Conservation (phyloP, 2,113 vertebrate genomes). For the Chloebia gouldiae region DNA sequence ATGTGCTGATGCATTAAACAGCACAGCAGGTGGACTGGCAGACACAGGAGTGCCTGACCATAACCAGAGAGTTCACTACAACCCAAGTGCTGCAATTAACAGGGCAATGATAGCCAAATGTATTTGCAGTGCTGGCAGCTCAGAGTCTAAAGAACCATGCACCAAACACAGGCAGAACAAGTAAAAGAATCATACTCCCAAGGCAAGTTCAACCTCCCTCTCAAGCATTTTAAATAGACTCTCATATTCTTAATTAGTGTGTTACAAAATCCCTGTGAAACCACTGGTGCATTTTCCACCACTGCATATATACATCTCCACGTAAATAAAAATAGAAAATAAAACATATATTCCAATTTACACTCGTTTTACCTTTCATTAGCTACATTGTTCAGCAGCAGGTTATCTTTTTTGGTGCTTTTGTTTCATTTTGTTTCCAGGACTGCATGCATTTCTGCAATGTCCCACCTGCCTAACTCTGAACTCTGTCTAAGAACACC, state of each 20-base stretch:
- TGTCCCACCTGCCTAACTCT: neutral
- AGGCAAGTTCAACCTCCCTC: neutral
- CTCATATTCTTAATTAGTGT: neutral
- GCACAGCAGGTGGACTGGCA: slow-evolving; percentile 37
- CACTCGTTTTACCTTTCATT: neutral
- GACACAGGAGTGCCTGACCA: neutral
- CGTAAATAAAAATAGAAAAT: neutral
- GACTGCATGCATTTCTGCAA: neutral
- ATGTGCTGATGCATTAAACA: slow-evolving; percentile 50
- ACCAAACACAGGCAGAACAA: neutral
- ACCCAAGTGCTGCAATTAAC: neutral
- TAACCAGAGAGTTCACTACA: neutral
- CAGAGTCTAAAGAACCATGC: neutral
- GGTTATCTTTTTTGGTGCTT: neutral
- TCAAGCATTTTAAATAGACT: neutral
- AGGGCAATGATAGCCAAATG: neutral
- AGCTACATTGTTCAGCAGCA: neutral
- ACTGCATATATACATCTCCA: neutral
- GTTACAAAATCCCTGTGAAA: neutral
- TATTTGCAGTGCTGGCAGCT: neutral
- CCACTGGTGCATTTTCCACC: neutral
- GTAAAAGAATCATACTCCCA: neutral
- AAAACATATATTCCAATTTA: neutral
- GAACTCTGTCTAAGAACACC: neutral
- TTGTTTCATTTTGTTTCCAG: neutral